phyloP scores from a whole-genome alignment of 2,888 invertebrate genomes.

The Lasioglossum calceatum region DNA sequence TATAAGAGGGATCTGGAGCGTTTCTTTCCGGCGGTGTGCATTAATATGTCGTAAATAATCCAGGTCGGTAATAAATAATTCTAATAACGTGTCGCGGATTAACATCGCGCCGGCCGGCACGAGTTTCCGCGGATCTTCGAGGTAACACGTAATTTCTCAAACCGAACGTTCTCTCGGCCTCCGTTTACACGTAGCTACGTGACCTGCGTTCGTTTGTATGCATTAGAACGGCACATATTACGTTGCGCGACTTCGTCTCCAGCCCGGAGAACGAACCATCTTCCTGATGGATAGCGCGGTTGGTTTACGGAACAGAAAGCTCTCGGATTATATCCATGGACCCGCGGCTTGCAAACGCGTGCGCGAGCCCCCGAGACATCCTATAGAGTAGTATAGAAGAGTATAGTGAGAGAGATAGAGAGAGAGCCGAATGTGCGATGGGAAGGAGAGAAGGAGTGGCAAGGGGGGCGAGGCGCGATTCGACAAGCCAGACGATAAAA shows the following conservation, averaged over 20 bases:
- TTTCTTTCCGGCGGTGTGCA: not conserved
- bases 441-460: not conserved
- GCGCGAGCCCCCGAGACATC: not conserved
- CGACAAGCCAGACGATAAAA: conserved; percentile 51
- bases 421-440: not conserved
- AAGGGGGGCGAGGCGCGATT: conserved; percentile 1
- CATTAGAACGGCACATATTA: conserved; percentile 60
- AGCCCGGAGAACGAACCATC: conserved; percentile 32
- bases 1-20: not conserved
- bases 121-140: conserved; percentile 50
- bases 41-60: not conserved
- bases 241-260: conserved; percentile 29
- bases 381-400: not conserved
- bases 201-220: conserved; percentile 49
- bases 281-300: conserved; percentile 49
- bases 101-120: conserved; percentile 19
- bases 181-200: conserved; percentile 54
- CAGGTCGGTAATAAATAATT: conserved; percentile 30
- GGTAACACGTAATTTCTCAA: conserved; percentile 60
- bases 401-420: not conserved
- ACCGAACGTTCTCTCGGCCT: conserved; percentile 42
- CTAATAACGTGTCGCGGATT: conserved; percentile 40
- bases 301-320: conserved; percentile 48
- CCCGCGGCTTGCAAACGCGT: not conserved
- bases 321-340: conserved; percentile 47